Evolutionary conservation across 2,113 vertebrate species (phyloP).

Genomic region (Chunga burmeisteri): DNA sequence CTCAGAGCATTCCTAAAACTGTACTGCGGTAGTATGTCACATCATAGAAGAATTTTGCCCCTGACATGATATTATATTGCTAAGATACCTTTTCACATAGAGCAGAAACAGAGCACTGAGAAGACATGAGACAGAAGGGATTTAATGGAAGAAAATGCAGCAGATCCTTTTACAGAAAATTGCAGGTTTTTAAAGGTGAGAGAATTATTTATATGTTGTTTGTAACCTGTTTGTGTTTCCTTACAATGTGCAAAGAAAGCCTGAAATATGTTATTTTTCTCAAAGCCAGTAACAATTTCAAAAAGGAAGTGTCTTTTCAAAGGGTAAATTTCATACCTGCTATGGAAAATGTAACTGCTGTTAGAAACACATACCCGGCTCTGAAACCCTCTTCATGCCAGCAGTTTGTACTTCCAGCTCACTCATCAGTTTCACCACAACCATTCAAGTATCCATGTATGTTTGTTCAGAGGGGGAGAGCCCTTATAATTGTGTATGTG

Average conservation of each 20-base stretch:
- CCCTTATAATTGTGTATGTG: not conserved
- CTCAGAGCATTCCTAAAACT: not conserved
- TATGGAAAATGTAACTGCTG: not conserved
- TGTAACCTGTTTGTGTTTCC: not conserved
- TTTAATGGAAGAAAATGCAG: not conserved
- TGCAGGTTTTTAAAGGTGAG: not conserved
- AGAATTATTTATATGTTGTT: not conserved
- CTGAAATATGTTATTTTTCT: not conserved
- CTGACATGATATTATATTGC: not conserved
- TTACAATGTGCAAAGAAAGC: not conserved
- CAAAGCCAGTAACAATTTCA: not conserved
- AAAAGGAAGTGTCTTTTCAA: not conserved
- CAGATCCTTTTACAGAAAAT: not conserved
- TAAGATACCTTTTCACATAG: not conserved
- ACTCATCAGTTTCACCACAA: slow-evolving; percentile 1
- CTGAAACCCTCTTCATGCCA: not conserved
- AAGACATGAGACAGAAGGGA: not conserved
- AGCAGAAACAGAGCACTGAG: not conserved
- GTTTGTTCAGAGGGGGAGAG: not conserved
- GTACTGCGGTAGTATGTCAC: not conserved
- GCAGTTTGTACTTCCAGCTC: not conserved
- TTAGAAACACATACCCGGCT: not conserved
- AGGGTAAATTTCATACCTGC: not conserved
- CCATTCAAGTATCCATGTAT: not conserved
- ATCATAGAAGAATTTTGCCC: not conserved